Conservation (phyloP, 2,797 vertebrate genomes). For the Oceanodroma leucorhoa region DNA sequence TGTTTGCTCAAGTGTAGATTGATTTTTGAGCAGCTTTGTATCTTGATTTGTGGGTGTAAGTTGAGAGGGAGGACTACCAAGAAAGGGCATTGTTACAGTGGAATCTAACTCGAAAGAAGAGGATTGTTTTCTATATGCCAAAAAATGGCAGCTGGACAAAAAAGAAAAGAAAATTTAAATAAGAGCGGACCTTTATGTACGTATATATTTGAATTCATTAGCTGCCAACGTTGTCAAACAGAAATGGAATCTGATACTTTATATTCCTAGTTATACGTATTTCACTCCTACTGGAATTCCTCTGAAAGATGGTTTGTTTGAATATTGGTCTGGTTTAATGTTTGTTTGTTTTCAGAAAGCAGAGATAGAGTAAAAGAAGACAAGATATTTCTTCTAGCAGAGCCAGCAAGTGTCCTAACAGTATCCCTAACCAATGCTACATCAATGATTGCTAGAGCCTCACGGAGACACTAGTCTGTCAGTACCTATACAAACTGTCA, state of each 20-base stretch:
- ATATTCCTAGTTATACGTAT: background rate
- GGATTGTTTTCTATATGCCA: constrained; percentile 48
- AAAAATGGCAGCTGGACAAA: constrained; percentile 34
- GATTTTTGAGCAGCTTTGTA: constrained; percentile 21
- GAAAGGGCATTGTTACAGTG: constrained; percentile 30
- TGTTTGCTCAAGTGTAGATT: background rate
- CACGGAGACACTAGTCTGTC: background rate
- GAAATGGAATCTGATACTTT: constrained; percentile 29
- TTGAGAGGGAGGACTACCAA: constrained; percentile 11
- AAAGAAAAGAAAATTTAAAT: constrained; percentile 50
- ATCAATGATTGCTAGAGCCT: background rate
- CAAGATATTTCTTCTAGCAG: background rate
- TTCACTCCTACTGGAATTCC: constrained; percentile 51
- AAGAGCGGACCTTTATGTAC: constrained; percentile 15
- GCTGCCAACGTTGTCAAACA: constrained; percentile 3
- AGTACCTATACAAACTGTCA: background rate
- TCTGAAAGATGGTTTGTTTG: background rate
- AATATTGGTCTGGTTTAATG: background rate
- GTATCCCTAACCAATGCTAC: background rate
- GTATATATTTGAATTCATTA: constrained; percentile 55
- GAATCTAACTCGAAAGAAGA: constrained; percentile 36
- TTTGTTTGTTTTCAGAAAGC: background rate
- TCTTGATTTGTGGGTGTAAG: constrained; percentile 37
- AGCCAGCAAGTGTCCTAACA: background rate
- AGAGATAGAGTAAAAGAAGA: background rate